Conservation (phyloP, 2,888 invertebrate genomes). For the Teleogryllus oceanicus region DNA sequence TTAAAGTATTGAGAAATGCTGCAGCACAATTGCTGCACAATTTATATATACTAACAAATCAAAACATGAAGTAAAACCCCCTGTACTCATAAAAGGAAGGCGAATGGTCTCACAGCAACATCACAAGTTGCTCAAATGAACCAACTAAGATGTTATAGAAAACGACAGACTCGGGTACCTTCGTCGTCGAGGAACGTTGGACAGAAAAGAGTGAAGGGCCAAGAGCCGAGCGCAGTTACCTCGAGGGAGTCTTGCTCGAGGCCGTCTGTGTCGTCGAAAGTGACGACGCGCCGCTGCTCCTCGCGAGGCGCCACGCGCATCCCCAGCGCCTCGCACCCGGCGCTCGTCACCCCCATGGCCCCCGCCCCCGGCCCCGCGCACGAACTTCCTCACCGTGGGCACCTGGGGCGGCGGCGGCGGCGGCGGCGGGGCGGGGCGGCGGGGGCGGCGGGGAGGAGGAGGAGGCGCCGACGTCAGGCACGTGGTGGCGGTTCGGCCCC, state of each 20-base stretch:
- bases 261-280: conserved; percentile 40
- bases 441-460: not conserved
- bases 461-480: not conserved
- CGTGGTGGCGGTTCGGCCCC: not conserved
- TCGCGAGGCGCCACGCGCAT: not conserved
- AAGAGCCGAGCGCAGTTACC: conserved; percentile 43
- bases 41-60: too few relatives aligned
- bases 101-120: too few relatives aligned
- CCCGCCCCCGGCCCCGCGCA: not conserved
- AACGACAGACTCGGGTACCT: too few relatives aligned
- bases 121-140: too few relatives aligned
- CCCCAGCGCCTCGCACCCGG: not conserved
- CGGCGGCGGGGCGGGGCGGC: not conserved
- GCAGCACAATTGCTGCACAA: too few relatives aligned
- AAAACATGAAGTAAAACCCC: too few relatives aligned
- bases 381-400: not conserved
- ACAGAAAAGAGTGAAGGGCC: too few relatives aligned
- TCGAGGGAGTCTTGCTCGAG: conserved; percentile 47
- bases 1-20: too few relatives aligned
- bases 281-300: conserved; percentile 5
- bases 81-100: too few relatives aligned
- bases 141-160: too few relatives aligned
- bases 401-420: not conserved
- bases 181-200: too few relatives aligned
- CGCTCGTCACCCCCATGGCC: conserved; percentile 20